Evolutionary conservation across 2,888 invertebrate genomes (phyloP).

Genomic region (Tolmerus cingulatus): DNA sequence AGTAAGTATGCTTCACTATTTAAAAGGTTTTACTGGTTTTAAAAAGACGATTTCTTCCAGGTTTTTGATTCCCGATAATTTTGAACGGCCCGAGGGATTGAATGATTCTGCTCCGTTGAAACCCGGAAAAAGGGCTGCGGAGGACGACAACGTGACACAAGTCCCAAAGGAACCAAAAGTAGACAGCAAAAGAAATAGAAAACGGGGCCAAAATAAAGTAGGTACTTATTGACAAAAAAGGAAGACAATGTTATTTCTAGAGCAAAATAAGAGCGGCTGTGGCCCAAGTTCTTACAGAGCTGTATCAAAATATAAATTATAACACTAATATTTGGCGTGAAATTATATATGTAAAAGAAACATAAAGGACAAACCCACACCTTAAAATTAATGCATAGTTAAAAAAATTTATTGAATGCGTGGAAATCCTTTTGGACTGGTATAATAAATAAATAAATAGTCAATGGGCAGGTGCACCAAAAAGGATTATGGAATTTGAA

Average conservation of each 20-base stretch:
- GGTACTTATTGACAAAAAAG: not conserved
- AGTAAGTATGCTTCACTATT: constrained; percentile 43
- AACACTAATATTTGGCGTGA: too few species aligned
- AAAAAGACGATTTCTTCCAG: not conserved
- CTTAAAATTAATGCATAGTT: too few species aligned
- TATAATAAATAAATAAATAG: too few species aligned
- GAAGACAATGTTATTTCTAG: too few species aligned
- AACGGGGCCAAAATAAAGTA: constrained; percentile 59
- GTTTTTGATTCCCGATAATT: not conserved
- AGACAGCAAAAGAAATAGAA: constrained; percentile 56
- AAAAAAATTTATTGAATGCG: too few species aligned
- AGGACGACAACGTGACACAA: not conserved
- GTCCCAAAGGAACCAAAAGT: constrained; percentile 51
- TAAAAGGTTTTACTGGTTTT: not conserved
- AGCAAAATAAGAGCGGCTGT: not conserved
- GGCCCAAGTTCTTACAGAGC: not conserved
- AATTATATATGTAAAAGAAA: too few species aligned
- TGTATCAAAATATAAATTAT: too few species aligned
- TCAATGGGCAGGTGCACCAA: too few species aligned
- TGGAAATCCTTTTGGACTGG: too few species aligned
- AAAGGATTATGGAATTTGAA: too few species aligned
- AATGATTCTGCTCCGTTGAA: too few species aligned
- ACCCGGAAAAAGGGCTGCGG: constrained; percentile 29
- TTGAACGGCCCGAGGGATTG: not conserved
- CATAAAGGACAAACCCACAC: too few species aligned